Evolutionary conservation across 2,888 invertebrate genomes (phyloP).

Genomic region (Apodemia mormo): DNA sequence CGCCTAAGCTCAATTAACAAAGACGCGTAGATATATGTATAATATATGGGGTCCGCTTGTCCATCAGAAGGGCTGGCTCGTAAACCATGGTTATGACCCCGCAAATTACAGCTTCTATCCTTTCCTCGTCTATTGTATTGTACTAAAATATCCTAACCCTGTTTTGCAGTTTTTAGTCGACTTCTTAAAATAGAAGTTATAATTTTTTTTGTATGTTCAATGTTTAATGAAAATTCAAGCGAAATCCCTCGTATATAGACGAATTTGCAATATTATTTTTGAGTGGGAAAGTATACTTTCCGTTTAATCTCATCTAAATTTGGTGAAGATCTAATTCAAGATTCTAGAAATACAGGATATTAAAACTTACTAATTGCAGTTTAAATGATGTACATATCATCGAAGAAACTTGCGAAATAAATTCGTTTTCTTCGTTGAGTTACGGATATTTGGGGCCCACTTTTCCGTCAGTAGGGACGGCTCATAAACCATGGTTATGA

Average conservation of each 20-base stretch:
- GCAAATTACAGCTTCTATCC: constrained; percentile 55
- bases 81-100: constrained; percentile 57
- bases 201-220: not conserved
- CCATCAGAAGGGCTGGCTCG: constrained; percentile 49
- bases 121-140: constrained; percentile 29
- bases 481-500: constrained; percentile 59
- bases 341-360: too few relatives aligned
- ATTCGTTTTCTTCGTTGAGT: too few relatives aligned
- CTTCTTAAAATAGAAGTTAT: not conserved
- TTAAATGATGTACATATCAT: too few relatives aligned
- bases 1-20: too few relatives aligned
- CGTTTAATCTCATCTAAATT: too few relatives aligned
- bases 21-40: not conserved
- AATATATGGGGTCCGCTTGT: constrained; percentile 25
- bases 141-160: constrained; percentile 17
- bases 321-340: too few relatives aligned
- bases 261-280: too few relatives aligned
- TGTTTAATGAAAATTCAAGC: too few relatives aligned
- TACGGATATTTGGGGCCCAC: constrained; percentile 16
- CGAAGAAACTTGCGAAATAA: too few relatives aligned
- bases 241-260: too few relatives aligned
- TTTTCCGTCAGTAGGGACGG: constrained; percentile 45
- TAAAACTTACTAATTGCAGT: too few relatives aligned
- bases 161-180: not conserved
- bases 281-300: too few relatives aligned